Conservation (phyloP, 2,888 invertebrate species). For the Micoletzkya japonica region DNA sequence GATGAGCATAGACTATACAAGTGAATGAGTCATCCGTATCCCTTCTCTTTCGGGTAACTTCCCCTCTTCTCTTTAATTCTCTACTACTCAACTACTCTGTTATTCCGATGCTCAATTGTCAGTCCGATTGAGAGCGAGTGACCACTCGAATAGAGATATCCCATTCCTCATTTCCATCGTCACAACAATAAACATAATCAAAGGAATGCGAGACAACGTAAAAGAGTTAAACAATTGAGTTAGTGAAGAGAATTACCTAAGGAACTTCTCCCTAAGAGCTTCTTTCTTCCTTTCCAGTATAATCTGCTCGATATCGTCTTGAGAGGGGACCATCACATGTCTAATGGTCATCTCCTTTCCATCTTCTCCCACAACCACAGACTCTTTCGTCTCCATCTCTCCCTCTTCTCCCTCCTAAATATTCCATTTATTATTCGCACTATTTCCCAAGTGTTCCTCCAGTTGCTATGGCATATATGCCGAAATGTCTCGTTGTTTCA, state of each 20-base stretch:
- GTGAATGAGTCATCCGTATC: slow-evolving; percentile 1
- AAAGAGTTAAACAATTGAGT: not conserved
- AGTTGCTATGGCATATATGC: too few species aligned
- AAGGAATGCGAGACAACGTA: not conserved
- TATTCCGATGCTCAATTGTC: too few species aligned
- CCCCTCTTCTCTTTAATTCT: not conserved
- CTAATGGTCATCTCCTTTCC: slow-evolving; percentile 58
- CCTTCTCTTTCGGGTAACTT: not conserved
- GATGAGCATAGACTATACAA: slow-evolving; percentile 15
- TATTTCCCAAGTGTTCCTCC: not conserved
- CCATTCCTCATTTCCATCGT: not conserved
- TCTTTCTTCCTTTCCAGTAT: slow-evolving; percentile 86
- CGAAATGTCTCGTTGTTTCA: too few species aligned
- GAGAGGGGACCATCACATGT: slow-evolving; percentile 59
- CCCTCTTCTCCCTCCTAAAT: slow-evolving; percentile 65
- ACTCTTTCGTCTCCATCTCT: slow-evolving; percentile 54
- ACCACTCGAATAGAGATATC: slow-evolving; percentile 2
- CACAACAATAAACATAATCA: not conserved
- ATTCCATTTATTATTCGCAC: not conserved
- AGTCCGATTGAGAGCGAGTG: not conserved
- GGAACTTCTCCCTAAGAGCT: slow-evolving; percentile 81
- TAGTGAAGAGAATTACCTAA: slow-evolving; percentile 7
- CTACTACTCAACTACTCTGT: too few species aligned
- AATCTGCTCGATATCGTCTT: slow-evolving; percentile 76
- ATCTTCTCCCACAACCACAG: slow-evolving; percentile 58